Conservation (phyloP, 2,113 vertebrate genomes). For the Macroglossus sobrinus region DNA sequence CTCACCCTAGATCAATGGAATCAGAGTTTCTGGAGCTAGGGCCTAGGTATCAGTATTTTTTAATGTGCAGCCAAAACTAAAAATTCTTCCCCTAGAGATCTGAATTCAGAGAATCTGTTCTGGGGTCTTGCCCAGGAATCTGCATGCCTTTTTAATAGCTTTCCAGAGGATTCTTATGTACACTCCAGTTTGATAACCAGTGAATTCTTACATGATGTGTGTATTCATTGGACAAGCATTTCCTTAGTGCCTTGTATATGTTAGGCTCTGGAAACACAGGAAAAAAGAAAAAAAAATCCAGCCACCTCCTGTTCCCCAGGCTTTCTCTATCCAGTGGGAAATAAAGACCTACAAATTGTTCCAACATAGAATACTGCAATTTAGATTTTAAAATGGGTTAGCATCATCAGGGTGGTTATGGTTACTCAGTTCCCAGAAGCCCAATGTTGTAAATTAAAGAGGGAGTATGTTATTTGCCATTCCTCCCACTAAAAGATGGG, state of each 20-base stretch:
- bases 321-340: not conserved
- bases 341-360: slow-evolving; percentile 14
- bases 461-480: not conserved
- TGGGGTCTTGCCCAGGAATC: not conserved
- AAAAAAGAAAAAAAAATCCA: not conserved
- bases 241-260: not conserved
- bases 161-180: not conserved
- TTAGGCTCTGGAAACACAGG: not conserved
- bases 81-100: not conserved
- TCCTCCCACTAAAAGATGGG: not conserved
- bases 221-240: not conserved
- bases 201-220: not conserved
- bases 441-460: not conserved
- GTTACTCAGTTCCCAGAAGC: not conserved
- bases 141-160: not conserved
- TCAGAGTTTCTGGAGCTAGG: not conserved
- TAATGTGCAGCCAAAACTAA: not conserved
- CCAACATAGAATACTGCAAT: not conserved
- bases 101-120: not conserved
- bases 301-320: not conserved
- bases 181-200: not conserved
- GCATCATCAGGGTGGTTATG: not conserved
- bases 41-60: not conserved
- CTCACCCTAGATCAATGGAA: not conserved
- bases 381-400: slow-evolving; percentile 26